Conservation (phyloP, 1,140 invertebrate species). For the Ptiloglossa arizonensis region DNA sequence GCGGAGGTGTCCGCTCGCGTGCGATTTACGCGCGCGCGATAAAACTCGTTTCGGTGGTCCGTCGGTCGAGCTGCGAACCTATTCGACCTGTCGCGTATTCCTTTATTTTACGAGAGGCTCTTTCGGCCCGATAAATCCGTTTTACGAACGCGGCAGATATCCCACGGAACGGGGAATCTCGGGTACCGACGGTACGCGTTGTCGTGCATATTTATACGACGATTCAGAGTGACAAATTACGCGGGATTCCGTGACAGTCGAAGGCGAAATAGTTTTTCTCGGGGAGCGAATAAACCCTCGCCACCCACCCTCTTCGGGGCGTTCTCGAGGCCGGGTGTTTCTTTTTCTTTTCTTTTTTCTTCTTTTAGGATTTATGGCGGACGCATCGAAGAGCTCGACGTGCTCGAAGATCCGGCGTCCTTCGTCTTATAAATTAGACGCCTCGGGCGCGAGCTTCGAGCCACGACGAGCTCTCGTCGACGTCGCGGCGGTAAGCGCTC, state of each 20-base stretch:
- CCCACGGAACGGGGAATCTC: neutral
- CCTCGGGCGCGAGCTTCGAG: neutral
- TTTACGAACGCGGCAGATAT: neutral
- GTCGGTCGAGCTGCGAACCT: neutral
- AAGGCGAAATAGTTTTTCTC: neutral
- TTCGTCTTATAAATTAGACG: slow-evolving; percentile 30
- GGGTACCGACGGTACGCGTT: neutral
- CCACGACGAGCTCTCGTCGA: neutral
- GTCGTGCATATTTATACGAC: neutral
- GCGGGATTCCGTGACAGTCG: neutral
- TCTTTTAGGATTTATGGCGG: slow-evolving; percentile 36
- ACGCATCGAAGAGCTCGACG: slow-evolving; percentile 5
- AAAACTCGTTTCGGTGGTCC: neutral
- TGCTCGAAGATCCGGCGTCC: neutral
- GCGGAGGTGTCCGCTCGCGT: too few species aligned
- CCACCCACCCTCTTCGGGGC: neutral
- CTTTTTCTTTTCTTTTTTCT: neutral
- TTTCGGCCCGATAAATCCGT: neutral
- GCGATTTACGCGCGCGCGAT: neutral
- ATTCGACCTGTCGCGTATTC: neutral
- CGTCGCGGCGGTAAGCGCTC: slow-evolving; percentile 12
- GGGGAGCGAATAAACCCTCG: neutral
- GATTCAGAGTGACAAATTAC: neutral
- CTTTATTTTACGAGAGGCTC: neutral
- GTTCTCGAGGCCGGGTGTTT: neutral